Evolutionary conservation across 2,797 vertebrate species (phyloP).

Genomic region (Melanotaenia nigrans): DNA sequence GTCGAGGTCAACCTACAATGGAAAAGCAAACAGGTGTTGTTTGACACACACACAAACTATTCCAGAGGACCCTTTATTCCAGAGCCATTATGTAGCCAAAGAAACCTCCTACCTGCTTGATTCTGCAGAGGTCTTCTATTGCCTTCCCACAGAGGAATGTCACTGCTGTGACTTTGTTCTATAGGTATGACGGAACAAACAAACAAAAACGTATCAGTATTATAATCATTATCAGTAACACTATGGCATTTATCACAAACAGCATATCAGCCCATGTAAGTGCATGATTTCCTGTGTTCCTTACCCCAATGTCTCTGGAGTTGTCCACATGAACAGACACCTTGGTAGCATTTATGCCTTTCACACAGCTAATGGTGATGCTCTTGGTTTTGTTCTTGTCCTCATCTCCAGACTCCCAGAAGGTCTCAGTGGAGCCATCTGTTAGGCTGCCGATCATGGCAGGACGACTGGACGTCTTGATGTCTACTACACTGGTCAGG

Average conservation of each 20-base stretch:
- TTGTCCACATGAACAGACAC: conserved; percentile 98
- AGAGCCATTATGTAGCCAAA: not conserved
- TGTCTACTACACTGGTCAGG: conserved; percentile 95
- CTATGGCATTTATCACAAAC: not conserved
- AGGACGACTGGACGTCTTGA: conserved; percentile 98
- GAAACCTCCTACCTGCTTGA: conserved; percentile 90
- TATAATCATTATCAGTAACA: not conserved
- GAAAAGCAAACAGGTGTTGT: not conserved
- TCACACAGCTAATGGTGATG: conserved; percentile 97
- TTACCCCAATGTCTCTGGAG: conserved; percentile 98
- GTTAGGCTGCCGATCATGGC: conserved; percentile 99
- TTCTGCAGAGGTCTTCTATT: conserved; percentile 97
- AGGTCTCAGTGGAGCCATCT: conserved; percentile 97
- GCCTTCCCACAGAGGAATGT: conserved; percentile 97
- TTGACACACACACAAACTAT: not conserved
- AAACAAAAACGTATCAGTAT: not conserved
- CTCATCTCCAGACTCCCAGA: conserved; percentile 99
- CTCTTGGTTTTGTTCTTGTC: conserved; percentile 99
- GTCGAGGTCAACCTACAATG: conserved; percentile 92
- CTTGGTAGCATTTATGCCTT: conserved; percentile 94
- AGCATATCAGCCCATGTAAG: not conserved
- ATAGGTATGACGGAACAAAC: conserved; percentile 38
- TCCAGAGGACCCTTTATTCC: not conserved
- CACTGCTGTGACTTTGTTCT: conserved; percentile 99
- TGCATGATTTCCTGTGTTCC: conserved; percentile 14